Evolutionary conservation across 2,888 invertebrate genomes (phyloP).

Genomic region (Tipula helvola): DNA sequence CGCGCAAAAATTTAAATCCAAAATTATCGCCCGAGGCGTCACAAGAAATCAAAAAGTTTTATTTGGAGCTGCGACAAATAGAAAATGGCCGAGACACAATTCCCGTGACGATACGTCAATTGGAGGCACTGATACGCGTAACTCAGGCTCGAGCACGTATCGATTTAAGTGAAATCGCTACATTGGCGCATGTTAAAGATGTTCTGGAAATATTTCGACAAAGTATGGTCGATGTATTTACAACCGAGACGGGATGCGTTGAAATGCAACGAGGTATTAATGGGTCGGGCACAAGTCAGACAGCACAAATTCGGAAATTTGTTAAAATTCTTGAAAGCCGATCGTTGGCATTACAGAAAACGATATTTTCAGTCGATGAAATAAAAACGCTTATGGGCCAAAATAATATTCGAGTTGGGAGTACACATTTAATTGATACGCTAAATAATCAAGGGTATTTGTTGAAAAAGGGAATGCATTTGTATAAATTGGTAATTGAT

Average conservation of each 20-base stretch:
- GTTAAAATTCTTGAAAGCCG: constrained; percentile 52
- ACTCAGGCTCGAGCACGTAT: constrained; percentile 80
- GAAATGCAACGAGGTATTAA: constrained; percentile 52
- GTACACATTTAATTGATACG: constrained; percentile 57
- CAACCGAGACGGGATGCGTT: constrained; percentile 44
- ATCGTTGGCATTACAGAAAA: constrained; percentile 51
- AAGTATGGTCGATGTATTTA: constrained; percentile 64
- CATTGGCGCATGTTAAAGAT: constrained; percentile 67
- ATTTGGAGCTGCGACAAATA: constrained; percentile 58
- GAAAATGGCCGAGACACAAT: constrained; percentile 52
- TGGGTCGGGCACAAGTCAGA: constrained; percentile 59
- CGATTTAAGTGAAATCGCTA: constrained; percentile 72
- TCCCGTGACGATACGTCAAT: constrained; percentile 78
- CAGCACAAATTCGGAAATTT: constrained; percentile 58
- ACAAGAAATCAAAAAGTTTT: constrained; percentile 60
- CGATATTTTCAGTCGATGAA: constrained; percentile 62
- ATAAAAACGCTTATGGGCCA: constrained; percentile 57
- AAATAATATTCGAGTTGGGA: constrained; percentile 50
- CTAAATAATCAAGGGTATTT: constrained; percentile 79
- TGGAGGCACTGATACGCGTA: constrained; percentile 77
- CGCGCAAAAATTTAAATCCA: constrained; percentile 76
- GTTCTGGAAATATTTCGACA: constrained; percentile 73
- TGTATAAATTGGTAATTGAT: constrained; percentile 50
- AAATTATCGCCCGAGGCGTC: constrained; percentile 60
- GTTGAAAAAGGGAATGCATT: constrained; percentile 62